Evolutionary conservation across 2,113 vertebrate genomes (phyloP).

Genomic region (Pseudolaguvia tuberculata): DNA sequence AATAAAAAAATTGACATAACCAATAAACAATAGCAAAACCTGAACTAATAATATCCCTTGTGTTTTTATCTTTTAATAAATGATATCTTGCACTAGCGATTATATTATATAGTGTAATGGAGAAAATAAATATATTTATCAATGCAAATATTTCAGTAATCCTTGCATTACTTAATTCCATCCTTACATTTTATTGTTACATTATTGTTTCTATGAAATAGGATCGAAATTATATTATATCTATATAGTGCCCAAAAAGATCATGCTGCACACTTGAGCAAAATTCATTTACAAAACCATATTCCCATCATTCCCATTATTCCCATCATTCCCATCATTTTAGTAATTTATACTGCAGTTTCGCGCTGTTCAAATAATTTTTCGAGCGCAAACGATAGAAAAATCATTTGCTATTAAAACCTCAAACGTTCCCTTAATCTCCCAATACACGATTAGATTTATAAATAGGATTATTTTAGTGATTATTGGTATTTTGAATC

Average conservation of each 20-base stretch:
- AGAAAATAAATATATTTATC: no score
- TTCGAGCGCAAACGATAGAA: no score
- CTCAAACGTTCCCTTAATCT: background rate
- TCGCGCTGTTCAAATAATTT: no score
- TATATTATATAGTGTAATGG: background rate
- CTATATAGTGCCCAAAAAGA: background rate
- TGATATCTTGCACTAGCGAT: background rate
- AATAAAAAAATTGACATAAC: constrained; percentile 18
- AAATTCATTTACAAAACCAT: background rate
- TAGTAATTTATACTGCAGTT: no score
- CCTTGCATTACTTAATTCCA: no score
- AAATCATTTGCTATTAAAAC: background rate
- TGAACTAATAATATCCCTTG: background rate
- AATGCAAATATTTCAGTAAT: no score
- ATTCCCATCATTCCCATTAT: background rate
- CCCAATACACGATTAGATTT: no score
- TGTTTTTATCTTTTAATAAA: background rate
- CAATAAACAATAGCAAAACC: background rate
- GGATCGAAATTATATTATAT: background rate
- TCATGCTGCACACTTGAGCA: constrained; percentile 3
- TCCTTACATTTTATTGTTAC: background rate
- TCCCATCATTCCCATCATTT: no score
- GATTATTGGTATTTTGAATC: no score
- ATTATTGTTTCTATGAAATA: background rate
- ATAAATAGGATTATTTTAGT: no score